Base-by-base conservation (phyloP, 2,888 invertebrate genomes). In the Epinotia brunnichana region DNA sequence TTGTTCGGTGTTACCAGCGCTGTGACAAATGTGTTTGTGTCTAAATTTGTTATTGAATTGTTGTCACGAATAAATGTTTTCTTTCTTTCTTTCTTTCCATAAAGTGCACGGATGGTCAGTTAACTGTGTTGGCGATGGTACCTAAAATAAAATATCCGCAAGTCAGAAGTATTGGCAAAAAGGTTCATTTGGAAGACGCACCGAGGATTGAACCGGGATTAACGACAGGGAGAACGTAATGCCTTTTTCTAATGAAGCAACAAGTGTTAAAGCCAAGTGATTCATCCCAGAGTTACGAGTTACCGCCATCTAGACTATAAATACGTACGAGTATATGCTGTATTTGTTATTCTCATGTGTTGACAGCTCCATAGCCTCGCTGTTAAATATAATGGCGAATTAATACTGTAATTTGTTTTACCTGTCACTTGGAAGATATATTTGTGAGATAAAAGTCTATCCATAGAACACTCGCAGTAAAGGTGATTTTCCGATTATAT, bases 211-310 rank as follows among this genome's bases (percentile, higher is more conserved):
- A 24, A 24, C 21, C 1, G 21, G 21, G 21, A 24, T 24, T 24
- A 24, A 24, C 21, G 21, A 24, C 21, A 24, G 21, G 21, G 21
- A 24, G 21, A 24, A 24, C 21, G 21, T 24, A 24, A 24, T 24
- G 21, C 21, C 21, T 24, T 19, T 2, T 54, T 39, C 53, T 64
- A 35, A 29, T 35, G 51, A 17, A 21, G 41, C 59, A 39, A 75
- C 70, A 74, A 72, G 61, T 74, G 74, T 69, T 70, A 73, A 54
- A 69, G 76, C 24, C 76, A 79, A 81, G 78, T 84, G 85, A 85
- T 84, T 82, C 78, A 81, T 78, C 48, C 81, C 84, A 83, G 84
- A 83, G 69, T 48, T 73, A 74, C 67, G 73, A 76, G 74, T 63
- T 67, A 71, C 68, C 54, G 53, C 67, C 64, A 74, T 72, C 68